Conservation (phyloP, 2,888 invertebrate species). For the Drosophila ezoana region DNA sequence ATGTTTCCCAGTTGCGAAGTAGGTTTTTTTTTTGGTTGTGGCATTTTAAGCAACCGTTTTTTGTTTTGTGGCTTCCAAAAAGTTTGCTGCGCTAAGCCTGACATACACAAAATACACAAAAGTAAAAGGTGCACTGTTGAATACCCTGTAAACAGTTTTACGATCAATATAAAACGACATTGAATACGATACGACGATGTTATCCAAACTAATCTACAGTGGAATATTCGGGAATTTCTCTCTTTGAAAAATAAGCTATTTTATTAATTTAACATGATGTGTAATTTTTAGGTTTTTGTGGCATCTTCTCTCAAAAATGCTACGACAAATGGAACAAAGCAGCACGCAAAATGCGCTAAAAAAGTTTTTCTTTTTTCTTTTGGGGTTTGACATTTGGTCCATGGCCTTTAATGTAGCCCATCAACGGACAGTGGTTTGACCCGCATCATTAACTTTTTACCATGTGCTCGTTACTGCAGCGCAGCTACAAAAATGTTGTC, state of each 20-base stretch:
- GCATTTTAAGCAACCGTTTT: slow-evolving; percentile 20
- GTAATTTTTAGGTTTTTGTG: no score
- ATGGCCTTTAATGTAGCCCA: slow-evolving; percentile 58
- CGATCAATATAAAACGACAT: no score
- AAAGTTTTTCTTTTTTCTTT: slow-evolving; percentile 39
- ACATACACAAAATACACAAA: slow-evolving; percentile 3
- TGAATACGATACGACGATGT: no score
- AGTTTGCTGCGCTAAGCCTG: slow-evolving; percentile 34
- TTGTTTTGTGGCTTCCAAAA: slow-evolving; percentile 32
- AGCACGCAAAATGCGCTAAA: slow-evolving; percentile 19
- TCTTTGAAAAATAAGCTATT: no score
- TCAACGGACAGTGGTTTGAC: slow-evolving; percentile 55
- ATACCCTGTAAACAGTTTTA: slow-evolving; percentile 22
- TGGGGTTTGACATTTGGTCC: slow-evolving; percentile 75
- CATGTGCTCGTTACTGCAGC: slow-evolving; percentile 55
- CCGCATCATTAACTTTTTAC: slow-evolving; percentile 76
- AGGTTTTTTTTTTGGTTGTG: slow-evolving; percentile 16
- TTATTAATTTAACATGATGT: no score
- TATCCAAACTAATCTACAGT: no score
- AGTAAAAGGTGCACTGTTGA: background rate
- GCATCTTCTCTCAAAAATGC: background rate
- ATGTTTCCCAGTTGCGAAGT: slow-evolving; percentile 41
- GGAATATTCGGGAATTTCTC: no score
- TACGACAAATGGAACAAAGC: slow-evolving; percentile 31
- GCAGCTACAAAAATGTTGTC: slow-evolving; percentile 7